phyloP scores from a whole-genome alignment of 2,888 invertebrate species.

The Prosapia bicincta region DNA sequence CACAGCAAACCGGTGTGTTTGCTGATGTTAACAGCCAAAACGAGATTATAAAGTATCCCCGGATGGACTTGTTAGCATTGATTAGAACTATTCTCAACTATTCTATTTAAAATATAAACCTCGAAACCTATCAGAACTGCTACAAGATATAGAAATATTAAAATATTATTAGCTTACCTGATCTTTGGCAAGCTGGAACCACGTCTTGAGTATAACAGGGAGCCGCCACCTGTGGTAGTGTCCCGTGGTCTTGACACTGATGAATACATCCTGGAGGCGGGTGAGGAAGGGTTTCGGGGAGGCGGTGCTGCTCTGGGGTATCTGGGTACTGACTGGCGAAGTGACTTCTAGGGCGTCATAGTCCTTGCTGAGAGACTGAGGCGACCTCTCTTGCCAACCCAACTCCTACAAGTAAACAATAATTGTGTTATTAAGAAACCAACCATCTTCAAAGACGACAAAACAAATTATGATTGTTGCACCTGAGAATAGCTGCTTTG shows the following conservation, averaged over 20 bases:
- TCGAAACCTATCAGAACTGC: background rate
- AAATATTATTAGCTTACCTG: conserved; percentile 64
- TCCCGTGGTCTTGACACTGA: conserved; percentile 92
- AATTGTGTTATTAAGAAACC: too few relatives aligned
- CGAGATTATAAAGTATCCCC: too few relatives aligned
- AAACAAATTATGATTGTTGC: too few relatives aligned
- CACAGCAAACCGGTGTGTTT: too few relatives aligned
- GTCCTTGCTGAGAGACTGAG: conserved; percentile 37
- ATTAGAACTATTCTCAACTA: too few relatives aligned
- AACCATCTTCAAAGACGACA: too few relatives aligned
- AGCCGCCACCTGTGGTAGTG: conserved; percentile 82
- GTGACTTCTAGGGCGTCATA: conserved; percentile 28
- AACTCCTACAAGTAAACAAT: conserved; percentile 28
- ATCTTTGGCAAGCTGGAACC: conserved; percentile 89
- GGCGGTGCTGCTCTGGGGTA: conserved; percentile 45
- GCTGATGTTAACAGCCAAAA: too few relatives aligned
- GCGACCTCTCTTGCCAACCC: conserved; percentile 43
- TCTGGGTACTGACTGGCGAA: conserved; percentile 20
- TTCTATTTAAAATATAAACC: too few relatives aligned
- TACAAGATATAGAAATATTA: background rate
- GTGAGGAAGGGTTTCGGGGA: conserved; percentile 60
- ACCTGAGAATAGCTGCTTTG: too few relatives aligned
- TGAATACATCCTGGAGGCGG: conserved; percentile 82
- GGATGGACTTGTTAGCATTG: too few relatives aligned
- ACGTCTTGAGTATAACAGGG: conserved; percentile 86